Base-by-base conservation (phyloP, 2,888 invertebrate genomes). In the Bruchidius siliquastri region DNA sequence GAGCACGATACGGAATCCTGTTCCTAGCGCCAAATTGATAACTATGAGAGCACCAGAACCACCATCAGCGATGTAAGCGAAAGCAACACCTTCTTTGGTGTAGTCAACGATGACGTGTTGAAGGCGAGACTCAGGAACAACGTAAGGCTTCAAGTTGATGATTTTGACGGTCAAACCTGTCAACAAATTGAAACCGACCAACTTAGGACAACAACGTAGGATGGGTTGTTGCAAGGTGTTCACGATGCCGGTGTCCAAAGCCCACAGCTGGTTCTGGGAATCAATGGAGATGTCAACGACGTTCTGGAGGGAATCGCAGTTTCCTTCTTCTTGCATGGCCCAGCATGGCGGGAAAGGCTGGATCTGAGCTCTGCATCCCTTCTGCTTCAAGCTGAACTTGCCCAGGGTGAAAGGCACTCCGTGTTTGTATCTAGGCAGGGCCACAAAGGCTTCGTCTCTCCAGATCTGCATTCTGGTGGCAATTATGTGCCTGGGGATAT, bases 261-360 rank as follows among this genome's bases (percentile, higher is more conserved):
- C 89, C 91, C 91, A 91, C 0, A 91, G 84, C 22, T 89, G 86
- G 72, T 90, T 89, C 83, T 88, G 78, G 73, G 88, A 87, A 87
- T 91, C 91, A 76, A 91, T 83, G 80, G 88, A 89, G 80, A 92
- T 87, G 85, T 92, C 92, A 77, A 91, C 90, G 73, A 90, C 93
- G 81, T 92, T 93, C 86, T 93, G 93, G 75, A 91, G 87, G 77
- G 92, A 92, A 80, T 89, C 89, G 82, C 92, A 91, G 85, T 90
- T 90, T 68, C 90, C 91, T 87, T 92, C 92, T 86, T 92, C 93
- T 86, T 93, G 92, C 81, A 90, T 88, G 75, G 89, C 88, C 91
- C 92, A 92, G 85, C 89, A 90, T 85, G 89, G 90, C 73, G 91
- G 92, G 88, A 90, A 92, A 21, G 92, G 92, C 78, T 87, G 87